A percentile compares a stretch with the other conserved stretches of the same genome.
These are phyloP conservation scores for Oncorhynchus kisutch DNA, from an alignment of 2,113 vertebrate genomes.

Conservation along the genomic window DNA sequence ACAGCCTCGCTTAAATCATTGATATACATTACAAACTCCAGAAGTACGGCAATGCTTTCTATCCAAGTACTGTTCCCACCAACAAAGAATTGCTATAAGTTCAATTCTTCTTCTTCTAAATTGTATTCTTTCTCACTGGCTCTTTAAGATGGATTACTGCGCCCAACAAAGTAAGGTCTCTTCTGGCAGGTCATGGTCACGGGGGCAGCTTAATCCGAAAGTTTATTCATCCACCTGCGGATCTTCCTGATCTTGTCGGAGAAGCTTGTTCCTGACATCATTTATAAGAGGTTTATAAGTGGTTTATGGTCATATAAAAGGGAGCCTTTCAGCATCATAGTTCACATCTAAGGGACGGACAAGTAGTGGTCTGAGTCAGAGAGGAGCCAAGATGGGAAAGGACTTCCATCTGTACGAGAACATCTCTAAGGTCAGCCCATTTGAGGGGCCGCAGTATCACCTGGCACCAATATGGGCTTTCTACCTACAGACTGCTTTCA, in stretches of 20 bases:
- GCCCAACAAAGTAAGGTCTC: not conserved
- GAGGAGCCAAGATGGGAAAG: constrained; percentile 67
- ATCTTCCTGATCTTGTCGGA: too few relatives aligned
- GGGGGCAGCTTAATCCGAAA: constrained; percentile 56
- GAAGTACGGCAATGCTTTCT: too few relatives aligned
- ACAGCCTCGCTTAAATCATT: too few relatives aligned
- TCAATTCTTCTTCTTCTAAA: not conserved
- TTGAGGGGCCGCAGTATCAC: constrained; percentile 83
- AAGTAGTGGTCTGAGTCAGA: not conserved
- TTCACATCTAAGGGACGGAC: not conserved
- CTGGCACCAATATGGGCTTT: constrained; percentile 81
- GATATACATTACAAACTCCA: too few relatives aligned
- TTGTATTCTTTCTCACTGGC: not conserved
- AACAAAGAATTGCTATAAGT: not conserved
- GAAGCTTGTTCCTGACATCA: constrained; percentile 19
- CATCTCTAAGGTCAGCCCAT: constrained; percentile 70
- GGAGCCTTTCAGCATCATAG: not conserved
- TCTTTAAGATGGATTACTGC: constrained; percentile 17
- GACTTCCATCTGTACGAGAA: constrained; percentile 81
- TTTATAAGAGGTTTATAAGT: constrained; percentile 30
- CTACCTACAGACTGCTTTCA: constrained; percentile 78
- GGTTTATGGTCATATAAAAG: constrained; percentile 35
- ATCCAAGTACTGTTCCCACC: too few relatives aligned
- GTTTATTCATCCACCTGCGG: constrained; percentile 13
- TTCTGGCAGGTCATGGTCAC: constrained; percentile 3